A percentile compares a stretch with the other conserved stretches of the same genome.
These are phyloP conservation scores for Chrysodeixis includens DNA, from an alignment of 2,888 invertebrate genomes.

Conservation along the genomic window DNA sequence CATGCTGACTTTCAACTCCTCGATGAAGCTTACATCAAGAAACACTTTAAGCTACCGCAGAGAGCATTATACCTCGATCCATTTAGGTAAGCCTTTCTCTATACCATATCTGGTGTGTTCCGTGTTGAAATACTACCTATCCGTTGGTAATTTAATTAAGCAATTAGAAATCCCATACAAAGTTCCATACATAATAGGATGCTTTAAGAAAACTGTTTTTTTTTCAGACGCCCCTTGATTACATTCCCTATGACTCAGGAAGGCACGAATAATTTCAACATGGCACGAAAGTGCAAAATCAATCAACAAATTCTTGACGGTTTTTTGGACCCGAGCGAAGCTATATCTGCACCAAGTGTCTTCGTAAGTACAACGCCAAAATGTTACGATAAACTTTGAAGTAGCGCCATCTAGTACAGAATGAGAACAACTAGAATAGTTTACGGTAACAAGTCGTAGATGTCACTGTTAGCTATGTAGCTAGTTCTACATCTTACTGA, in stretches of 20 bases:
- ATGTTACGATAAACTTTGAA: not conserved
- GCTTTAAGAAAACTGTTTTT: not conserved
- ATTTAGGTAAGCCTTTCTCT: constrained; percentile 49
- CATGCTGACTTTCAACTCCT: constrained; percentile 70
- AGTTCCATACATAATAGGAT: no score
- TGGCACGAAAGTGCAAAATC: constrained; percentile 79
- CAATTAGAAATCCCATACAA: no score
- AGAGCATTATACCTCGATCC: constrained; percentile 81
- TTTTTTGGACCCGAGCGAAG: constrained; percentile 74
- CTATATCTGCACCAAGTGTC: constrained; percentile 81
- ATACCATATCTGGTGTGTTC: no score
- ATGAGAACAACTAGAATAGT: not conserved
- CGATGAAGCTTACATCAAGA: constrained; percentile 78
- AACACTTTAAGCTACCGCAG: constrained; percentile 79
- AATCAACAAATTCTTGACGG: constrained; percentile 86
- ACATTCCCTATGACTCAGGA: constrained; percentile 84
- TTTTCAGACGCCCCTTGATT: constrained; percentile 79
- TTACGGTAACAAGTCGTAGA: not conserved
- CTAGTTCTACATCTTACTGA: not conserved
- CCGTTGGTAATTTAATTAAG: no score
- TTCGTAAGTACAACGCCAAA: constrained; percentile 80
- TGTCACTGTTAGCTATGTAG: not conserved
- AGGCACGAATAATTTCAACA: constrained; percentile 73
- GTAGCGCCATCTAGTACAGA: not conserved
- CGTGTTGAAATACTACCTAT: no score